phyloP scores from a whole-genome alignment of 2,888 invertebrate species.

The Apodemia zela region DNA sequence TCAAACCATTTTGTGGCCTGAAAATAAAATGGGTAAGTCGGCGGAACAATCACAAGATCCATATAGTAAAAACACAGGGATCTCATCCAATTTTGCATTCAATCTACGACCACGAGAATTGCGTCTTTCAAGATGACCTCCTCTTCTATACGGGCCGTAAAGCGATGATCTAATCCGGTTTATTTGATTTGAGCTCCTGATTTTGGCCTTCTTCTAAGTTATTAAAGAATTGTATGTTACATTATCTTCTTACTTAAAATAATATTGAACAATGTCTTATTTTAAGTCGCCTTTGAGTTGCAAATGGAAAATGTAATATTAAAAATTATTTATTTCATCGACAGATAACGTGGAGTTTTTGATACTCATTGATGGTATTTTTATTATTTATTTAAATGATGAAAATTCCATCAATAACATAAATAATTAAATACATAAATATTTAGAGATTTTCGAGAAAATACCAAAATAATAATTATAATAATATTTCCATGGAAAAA shows the following conservation, averaged over 20 bases:
- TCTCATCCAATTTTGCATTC: constrained; percentile 80
- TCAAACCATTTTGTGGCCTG: constrained; percentile 64
- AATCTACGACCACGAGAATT: constrained; percentile 77
- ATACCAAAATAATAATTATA: too few relatives aligned
- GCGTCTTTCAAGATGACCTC: constrained; percentile 76
- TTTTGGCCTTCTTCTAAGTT: constrained; percentile 64
- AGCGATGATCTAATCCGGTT: constrained; percentile 78
- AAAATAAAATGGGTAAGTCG: constrained; percentile 63
- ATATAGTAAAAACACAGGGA: constrained; percentile 73
- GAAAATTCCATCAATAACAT: too few relatives aligned
- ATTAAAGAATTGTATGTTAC: constrained; percentile 28
- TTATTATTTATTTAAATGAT: too few relatives aligned
- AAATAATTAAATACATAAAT: too few relatives aligned
- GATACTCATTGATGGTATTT: too few relatives aligned
- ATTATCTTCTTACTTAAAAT: not conserved
- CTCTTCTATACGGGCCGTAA: constrained; percentile 70
- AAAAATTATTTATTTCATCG: too few relatives aligned
- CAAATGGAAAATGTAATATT: too few relatives aligned
- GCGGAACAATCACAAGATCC: constrained; percentile 60
- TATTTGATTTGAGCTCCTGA: constrained; percentile 75
- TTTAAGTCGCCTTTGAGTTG: not conserved
- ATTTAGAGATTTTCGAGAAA: too few relatives aligned
- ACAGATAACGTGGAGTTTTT: too few relatives aligned
- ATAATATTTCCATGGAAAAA: too few relatives aligned
- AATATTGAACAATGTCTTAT: not conserved